Evolutionary conservation across 2,888 invertebrate genomes (phyloP), one percentile per base, ranked within the genome.

Genomic region (Theretra japonica): DNA sequence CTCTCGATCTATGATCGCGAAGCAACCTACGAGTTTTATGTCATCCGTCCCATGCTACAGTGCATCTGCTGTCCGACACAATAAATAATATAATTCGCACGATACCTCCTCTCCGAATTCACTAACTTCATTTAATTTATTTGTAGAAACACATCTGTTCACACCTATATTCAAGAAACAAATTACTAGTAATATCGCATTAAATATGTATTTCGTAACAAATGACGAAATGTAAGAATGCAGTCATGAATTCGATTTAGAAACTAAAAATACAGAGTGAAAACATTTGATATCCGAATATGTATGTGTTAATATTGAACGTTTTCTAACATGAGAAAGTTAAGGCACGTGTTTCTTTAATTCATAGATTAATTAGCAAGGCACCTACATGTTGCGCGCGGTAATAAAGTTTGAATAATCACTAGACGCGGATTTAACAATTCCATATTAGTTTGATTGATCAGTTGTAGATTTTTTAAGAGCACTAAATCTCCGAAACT

Each of bases 1-100:
- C 82, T 89, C 93, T 83, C 90, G 85, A 90, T 91, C 90, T 89
- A 87, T 85, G 85, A 87, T 88, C 88, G 88, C 83, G 80, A 87
- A 89, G 83, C 82, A 84, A 86, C 83, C 84, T 84, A 82, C 81
- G 79, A 82, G 82, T 82, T 82, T 79, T 79, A 80, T 83, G 78
- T 81, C 82, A 83, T 76, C 76, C 71, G 72, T 74, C 41, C 65
- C 41, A 21, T 23, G 65, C 23, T 65, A 65, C 65, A 65, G 65
- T 65, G 65, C 65, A 65, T 65, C 65, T 65, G 48, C 65, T 65
- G 65, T 65, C 65, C 65, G 17, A 65, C 21, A 48, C 41, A 48
- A 65, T 65, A 65, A 65, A 65, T 65, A 65, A 65, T 65, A 62
- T 62, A 65, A 65, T 65, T 65, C 48, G 23, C 65, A 48, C 65